Conservation (phyloP, 1,140 invertebrate genomes). For the Dreissena polymorpha region DNA sequence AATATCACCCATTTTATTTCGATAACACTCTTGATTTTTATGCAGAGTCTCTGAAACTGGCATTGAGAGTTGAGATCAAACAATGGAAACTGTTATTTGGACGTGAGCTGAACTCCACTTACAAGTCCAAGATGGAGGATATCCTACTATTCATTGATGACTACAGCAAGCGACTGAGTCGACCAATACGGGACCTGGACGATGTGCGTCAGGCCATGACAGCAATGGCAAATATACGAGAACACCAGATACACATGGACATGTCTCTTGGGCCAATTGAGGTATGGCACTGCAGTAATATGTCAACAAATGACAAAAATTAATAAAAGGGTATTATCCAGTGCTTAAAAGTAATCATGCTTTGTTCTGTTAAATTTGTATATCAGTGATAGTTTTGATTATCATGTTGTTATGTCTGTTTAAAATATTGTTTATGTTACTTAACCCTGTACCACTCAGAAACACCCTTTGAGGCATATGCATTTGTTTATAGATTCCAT, state of each 20-base stretch:
- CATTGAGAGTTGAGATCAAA: constrained; percentile 91
- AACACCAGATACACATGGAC: constrained; percentile 97
- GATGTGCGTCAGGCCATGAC: constrained; percentile 95
- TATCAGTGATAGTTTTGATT: too few relatives aligned
- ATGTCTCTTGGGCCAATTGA: constrained; percentile 95
- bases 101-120: constrained; percentile 94
- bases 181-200: constrained; percentile 93
- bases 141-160: constrained; percentile 71
- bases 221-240: constrained; percentile 93
- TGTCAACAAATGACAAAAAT: too few relatives aligned
- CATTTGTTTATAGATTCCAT: too few relatives aligned
- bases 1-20: too few relatives aligned
- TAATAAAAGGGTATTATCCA: too few relatives aligned
- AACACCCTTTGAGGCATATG: too few relatives aligned
- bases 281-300: constrained; percentile 70
- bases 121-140: constrained; percentile 92
- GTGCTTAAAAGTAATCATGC: too few relatives aligned
- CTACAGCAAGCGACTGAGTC: constrained; percentile 89
- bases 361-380: too few relatives aligned
- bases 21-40: too few relatives aligned
- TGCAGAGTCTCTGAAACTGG: constrained; percentile 91
- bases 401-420: too few relatives aligned
- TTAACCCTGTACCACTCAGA: too few relatives aligned
- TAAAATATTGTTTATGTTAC: too few relatives aligned
- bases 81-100: constrained; percentile 91